Evolutionary conservation across 2,797 vertebrate genomes (phyloP), one percentile per base, ranked within the genome.

Genomic region (Dendrocincla fuliginosa): DNA sequence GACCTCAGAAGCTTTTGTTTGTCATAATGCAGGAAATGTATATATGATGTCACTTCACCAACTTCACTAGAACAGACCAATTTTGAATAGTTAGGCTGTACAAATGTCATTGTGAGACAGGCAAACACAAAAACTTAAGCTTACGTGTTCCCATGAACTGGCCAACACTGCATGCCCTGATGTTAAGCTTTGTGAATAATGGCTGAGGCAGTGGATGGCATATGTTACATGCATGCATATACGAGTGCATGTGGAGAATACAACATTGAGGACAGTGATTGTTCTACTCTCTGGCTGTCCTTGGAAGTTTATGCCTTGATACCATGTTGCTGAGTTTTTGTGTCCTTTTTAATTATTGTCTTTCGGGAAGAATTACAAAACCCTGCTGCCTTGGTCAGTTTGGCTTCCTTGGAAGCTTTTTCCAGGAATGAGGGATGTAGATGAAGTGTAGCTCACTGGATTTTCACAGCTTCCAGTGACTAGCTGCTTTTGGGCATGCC

Each of bases 131-230:
- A 42, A 84, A 23, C 39, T 61, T 46, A 23, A 42, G 55, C 44
- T 68, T 52, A 23, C 1, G 0, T 70, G 9, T 82, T 90, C 16
- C 39, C 19, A 1, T 25, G 28, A 67, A 49, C n/a, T 73, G 69
- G 70, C 87, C 25, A 20, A 42, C 41, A 9, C 70, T 94, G 95
- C 87, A 93, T 93, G 95, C 61, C 84, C 73, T 87, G 57, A 28
- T 61, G 32, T 84, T 83, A 55, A 89, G 78, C 76, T 75, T 73
- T 73, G 53, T 71, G 79, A 85, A 89, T 79, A 28, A 28, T 71
- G 55, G 85, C 94, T 91, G 93, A 82, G 82, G 19, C 67, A 46
- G 79, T 33, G 55, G 55, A 25, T 73, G 75, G 57, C 86, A 46
- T 46, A 46, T 46, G 44, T 64, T 47, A 57, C 37, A 3, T 92